A percentile compares a stretch with the other conserved stretches of the same genome.
Evolutionary conservation across 1,140 invertebrate genomes (phyloP).

Genomic region (Pinna nobilis): DNA sequence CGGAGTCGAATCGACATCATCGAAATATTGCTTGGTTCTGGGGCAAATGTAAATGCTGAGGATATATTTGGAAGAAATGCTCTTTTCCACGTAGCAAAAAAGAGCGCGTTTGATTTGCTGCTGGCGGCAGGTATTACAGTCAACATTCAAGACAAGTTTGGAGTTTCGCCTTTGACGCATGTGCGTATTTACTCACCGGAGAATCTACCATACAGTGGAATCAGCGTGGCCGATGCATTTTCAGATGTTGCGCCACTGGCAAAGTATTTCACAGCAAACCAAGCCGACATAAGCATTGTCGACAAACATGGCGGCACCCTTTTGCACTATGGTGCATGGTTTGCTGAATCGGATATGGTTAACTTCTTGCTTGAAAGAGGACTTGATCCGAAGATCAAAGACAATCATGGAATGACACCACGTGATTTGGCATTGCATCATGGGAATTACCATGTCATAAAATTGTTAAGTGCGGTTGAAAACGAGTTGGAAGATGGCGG

Average conservation of each 20-base stretch:
- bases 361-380: neutral
- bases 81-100: constrained; percentile 8
- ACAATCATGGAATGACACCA: constrained; percentile 7
- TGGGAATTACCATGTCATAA: constrained; percentile 6
- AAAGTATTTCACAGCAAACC: constrained; percentile 6
- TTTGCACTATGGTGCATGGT: constrained; percentile 31
- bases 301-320: constrained; percentile 9
- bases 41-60: constrained; percentile 19
- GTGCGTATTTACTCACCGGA: constrained; percentile 1
- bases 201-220: neutral
- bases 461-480: neutral
- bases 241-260: neutral
- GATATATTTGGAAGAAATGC: constrained; percentile 31
- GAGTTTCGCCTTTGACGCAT: constrained; percentile 7
- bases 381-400: neutral
- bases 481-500: neutral
- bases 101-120: constrained; percentile 7
- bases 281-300: neutral
- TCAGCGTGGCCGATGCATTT: neutral
- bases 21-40: constrained; percentile 4
- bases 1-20: neutral
- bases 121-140: neutral
- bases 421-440: neutral
- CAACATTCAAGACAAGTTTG: constrained; percentile 21
- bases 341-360: constrained; percentile 2